phyloP scores from a whole-genome alignment of 2,113 vertebrate genomes.

The Brachyhypopomus gauderio region DNA sequence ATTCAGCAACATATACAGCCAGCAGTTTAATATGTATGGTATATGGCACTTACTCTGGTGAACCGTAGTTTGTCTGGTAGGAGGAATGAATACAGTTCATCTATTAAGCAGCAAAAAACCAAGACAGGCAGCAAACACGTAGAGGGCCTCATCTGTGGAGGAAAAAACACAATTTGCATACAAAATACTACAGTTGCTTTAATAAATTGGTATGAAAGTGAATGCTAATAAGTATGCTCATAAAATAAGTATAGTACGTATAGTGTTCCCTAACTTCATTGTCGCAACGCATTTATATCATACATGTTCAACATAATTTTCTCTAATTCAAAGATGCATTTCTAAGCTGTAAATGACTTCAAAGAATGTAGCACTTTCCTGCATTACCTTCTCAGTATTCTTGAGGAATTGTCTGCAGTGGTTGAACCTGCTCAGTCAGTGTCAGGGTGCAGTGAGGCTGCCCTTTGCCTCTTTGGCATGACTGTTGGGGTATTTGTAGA shows the following conservation, averaged over 20 bases:
- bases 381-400: slow-evolving; percentile 34
- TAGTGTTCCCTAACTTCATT: too few relatives aligned
- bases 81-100: slow-evolving; percentile 64
- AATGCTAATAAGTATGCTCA: too few relatives aligned
- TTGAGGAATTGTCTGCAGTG: slow-evolving; percentile 1
- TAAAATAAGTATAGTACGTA: too few relatives aligned
- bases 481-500: slow-evolving; percentile 71
- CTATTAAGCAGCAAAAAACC: slow-evolving; percentile 63
- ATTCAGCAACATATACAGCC: background rate
- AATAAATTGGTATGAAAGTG: background rate
- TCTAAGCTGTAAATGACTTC: background rate
- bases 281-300: too few relatives aligned
- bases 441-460: slow-evolving; percentile 30
- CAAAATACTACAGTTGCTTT: background rate
- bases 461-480: slow-evolving; percentile 51
- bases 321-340: background rate
- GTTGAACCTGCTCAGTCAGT: background rate
- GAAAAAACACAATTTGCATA: background rate
- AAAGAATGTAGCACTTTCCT: background rate
- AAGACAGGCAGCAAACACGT: slow-evolving; percentile 65
- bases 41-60: slow-evolving; percentile 61
- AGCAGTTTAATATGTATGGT: background rate
- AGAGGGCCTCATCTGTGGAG: slow-evolving; percentile 68
- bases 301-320: too few relatives aligned
- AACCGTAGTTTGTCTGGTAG: slow-evolving; percentile 56